phyloP scores from a whole-genome alignment of 30 jellyfish, hydroid and myxozoan genomes.

The Nemopilema nomurai region DNA sequence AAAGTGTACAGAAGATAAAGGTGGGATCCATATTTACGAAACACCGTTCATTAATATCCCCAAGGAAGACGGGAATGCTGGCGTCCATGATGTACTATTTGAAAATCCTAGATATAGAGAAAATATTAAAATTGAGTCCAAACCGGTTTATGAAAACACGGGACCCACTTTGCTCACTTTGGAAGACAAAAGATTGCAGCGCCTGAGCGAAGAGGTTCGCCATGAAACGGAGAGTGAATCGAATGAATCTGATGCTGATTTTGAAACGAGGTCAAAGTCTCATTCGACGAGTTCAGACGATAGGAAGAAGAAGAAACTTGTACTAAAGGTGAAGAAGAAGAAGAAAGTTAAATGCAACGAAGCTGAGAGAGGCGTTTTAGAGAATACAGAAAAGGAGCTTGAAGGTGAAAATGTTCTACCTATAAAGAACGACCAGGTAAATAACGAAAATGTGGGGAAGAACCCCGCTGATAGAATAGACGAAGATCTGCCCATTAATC shows the following conservation, averaged over 20 bases:
- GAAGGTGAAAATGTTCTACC: neutral
- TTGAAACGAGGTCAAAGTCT: slow-evolving; percentile 12
- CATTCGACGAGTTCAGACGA: slow-evolving; percentile 42
- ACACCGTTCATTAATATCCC: slow-evolving; percentile 3
- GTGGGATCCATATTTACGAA: slow-evolving; percentile 18
- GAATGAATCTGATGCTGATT: neutral
- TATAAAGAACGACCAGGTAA: neutral
- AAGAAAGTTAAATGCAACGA: neutral
- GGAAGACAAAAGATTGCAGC: neutral
- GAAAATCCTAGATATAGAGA: slow-evolving; percentile 59
- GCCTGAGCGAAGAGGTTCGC: neutral
- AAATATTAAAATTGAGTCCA: slow-evolving; percentile 24
- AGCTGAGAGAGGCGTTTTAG: neutral
- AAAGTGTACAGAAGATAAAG: neutral
- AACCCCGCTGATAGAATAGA: neutral
- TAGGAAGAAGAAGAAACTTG: slow-evolving; percentile 60
- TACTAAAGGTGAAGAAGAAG: slow-evolving; percentile 78
- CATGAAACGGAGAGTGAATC: neutral
- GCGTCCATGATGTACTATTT: neutral
- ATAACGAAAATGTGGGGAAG: neutral
- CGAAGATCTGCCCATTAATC: neutral
- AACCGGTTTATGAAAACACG: slow-evolving; percentile 41
- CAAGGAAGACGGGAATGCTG: neutral
- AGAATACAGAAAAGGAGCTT: neutral
- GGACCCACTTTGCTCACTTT: slow-evolving; percentile 29